Conservation (phyloP, 2,888 invertebrate genomes). For the Ommatoiulus sabulosus region DNA sequence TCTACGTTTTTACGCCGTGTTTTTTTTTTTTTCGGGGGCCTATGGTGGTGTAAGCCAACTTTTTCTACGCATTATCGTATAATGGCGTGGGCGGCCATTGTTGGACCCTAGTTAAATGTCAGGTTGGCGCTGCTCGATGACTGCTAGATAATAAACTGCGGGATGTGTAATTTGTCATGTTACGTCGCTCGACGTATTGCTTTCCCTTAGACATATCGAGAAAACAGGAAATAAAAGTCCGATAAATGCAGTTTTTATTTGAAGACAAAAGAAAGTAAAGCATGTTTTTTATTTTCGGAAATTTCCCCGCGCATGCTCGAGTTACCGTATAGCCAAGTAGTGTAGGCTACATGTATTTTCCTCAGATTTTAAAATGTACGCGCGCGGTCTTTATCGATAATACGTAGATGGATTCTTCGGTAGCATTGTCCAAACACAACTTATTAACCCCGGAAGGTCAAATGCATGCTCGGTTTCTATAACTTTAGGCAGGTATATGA, state of each 20-base stretch:
- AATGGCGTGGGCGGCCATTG: neutral
- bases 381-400: too few relatives aligned
- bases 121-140: neutral
- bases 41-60: neutral
- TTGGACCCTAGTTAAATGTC: neutral
- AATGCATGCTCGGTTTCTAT: too few relatives aligned
- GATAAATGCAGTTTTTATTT: neutral
- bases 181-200: neutral
- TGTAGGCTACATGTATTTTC: too few relatives aligned
- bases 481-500: too few relatives aligned
- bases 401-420: too few relatives aligned
- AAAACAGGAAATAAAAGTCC: neutral
- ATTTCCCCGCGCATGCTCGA: too few relatives aligned
- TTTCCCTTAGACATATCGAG: neutral
- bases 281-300: too few relatives aligned
- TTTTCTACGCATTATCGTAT: neutral
- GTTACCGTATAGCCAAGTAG: too few relatives aligned
- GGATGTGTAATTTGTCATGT: constrained; percentile 6
- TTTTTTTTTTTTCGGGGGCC: neutral
- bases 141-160: neutral
- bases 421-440: too few relatives aligned
- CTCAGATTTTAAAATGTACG: too few relatives aligned
- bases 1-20: neutral
- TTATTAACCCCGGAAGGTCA: too few relatives aligned
- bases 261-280: too few relatives aligned